These are phyloP conservation scores for Sebastes iracundus DNA, from an alignment of 2,797 vertebrate species.

Conservation along the genomic window DNA sequence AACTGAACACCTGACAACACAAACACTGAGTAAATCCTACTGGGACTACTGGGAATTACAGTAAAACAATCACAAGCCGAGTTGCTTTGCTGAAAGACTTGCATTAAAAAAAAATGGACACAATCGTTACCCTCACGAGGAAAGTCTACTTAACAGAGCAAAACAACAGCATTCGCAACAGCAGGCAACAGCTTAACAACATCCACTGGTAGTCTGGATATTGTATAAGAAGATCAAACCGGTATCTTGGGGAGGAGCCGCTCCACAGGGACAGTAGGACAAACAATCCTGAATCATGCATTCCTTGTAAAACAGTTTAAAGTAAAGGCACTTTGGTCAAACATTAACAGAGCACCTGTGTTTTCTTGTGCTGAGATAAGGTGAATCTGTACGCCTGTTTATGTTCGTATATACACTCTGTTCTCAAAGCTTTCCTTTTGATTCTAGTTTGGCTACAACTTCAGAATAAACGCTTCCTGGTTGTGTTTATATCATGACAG, in stretches of 20 bases:
- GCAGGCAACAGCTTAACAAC: neutral
- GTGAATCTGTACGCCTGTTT: conserved; percentile 27
- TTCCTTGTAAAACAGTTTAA: conserved; percentile 57
- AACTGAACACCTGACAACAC: neutral
- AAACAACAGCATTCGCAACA: neutral
- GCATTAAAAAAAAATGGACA: neutral
- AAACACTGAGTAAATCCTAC: neutral
- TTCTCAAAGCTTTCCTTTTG: conserved; percentile 18
- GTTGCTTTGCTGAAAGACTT: neutral
- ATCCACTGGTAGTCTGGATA: conserved; percentile 5
- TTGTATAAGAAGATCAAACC: conserved; percentile 24
- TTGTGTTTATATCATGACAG: conserved; percentile 21
- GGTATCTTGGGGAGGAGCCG: neutral
- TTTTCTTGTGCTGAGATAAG: conserved; percentile 54
- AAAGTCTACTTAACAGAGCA: neutral
- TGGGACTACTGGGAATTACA: neutral
- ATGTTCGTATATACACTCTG: neutral
- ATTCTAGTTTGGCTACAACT: conserved; percentile 26
- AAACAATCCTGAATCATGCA: conserved; percentile 31
- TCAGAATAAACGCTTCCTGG: conserved; percentile 32
- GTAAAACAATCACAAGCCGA: neutral
- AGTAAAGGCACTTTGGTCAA: conserved; percentile 54
- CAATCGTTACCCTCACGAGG: neutral
- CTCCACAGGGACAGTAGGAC: conserved; percentile 20
- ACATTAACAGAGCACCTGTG: conserved; percentile 59